Percentiles rank a stretch among this genome's conserved stretches.
phyloP scores from a whole-genome alignment of 2,113 vertebrate genomes.

The Amphilophus citrinellus region DNA sequence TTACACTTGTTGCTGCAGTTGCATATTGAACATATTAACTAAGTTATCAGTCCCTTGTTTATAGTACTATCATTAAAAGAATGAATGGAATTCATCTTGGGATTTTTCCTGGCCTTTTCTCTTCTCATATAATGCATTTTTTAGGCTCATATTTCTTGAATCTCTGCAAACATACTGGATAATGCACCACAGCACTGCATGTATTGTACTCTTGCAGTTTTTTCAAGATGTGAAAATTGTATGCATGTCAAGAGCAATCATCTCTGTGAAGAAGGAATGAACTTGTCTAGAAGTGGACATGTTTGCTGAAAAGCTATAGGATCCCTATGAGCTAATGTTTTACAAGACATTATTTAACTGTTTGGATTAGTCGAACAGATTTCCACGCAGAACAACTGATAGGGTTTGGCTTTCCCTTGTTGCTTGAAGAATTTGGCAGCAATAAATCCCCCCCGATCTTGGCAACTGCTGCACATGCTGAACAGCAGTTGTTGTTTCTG shows the following conservation, averaged over 20 bases:
- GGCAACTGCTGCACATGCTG: conserved; percentile 66
- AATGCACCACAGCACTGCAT: conserved; percentile 21
- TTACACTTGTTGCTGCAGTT: conserved; percentile 2
- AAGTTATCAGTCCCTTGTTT: conserved; percentile 70
- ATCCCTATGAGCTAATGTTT: conserved; percentile 20
- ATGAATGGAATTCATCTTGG: conserved; percentile 73
- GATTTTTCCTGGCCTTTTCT: conserved; percentile 41
- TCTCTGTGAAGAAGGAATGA: not conserved
- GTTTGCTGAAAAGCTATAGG: conserved; percentile 25
- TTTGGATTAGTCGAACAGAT: conserved; percentile 70
- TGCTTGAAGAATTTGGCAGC: conserved; percentile 73
- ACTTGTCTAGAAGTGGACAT: conserved; percentile 16
- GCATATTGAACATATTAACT: conserved; percentile 68
- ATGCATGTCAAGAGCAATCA: conserved; percentile 3
- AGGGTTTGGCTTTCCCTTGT: conserved; percentile 64
- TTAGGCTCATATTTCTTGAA: conserved; percentile 15
- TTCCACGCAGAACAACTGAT: conserved; percentile 65
- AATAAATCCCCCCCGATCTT: conserved; percentile 66
- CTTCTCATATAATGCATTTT: conserved; percentile 31
- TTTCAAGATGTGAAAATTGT: not conserved
- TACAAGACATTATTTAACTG: conserved; percentile 56
- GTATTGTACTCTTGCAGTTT: not conserved
- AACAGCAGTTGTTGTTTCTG: conserved; percentile 78
- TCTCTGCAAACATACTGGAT: not conserved
- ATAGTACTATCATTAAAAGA: conserved; percentile 66